Evolutionary conservation across 1,140 invertebrate species (phyloP).

Genomic region (Latrodectus geometricus): DNA sequence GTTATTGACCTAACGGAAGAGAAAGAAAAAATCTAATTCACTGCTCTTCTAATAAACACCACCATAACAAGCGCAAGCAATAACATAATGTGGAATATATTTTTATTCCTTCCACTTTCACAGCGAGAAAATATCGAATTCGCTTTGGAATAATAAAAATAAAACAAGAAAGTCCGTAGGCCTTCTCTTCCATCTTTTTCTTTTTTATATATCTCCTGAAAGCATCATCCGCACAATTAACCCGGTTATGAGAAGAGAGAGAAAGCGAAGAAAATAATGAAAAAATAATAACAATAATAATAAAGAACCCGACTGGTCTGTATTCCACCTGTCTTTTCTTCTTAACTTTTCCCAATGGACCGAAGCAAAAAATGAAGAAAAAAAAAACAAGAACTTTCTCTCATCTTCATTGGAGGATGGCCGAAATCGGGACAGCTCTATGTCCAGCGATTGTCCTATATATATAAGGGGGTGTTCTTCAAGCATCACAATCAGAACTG

Average conservation of each 20-base stretch:
- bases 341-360: constrained; percentile 23
- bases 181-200: constrained; percentile 12
- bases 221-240: constrained; percentile 43
- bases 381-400: constrained; percentile 19
- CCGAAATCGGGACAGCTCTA: constrained; percentile 33
- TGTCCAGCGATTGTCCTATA: constrained; percentile 46
- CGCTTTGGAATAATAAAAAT: constrained; percentile 12
- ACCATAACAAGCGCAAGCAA: constrained; percentile 3
- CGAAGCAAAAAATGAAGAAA: constrained; percentile 22
- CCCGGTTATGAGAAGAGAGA: constrained; percentile 45
- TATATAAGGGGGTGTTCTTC: constrained; percentile 8
- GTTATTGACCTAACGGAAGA: constrained; percentile 16
- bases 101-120: constrained; percentile 14
- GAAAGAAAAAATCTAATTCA: background rate
- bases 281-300: background rate
- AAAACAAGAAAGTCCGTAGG: background rate
- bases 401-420: constrained; percentile 57
- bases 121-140: background rate
- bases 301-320: constrained; percentile 9
- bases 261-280: background rate
- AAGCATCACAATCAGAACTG: background rate
- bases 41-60: constrained; percentile 6
- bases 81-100: constrained; percentile 4
- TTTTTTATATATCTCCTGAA: background rate
- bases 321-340: constrained; percentile 24